Conservation (phyloP, 2,797 vertebrate species). For the Ceryle rudis region DNA sequence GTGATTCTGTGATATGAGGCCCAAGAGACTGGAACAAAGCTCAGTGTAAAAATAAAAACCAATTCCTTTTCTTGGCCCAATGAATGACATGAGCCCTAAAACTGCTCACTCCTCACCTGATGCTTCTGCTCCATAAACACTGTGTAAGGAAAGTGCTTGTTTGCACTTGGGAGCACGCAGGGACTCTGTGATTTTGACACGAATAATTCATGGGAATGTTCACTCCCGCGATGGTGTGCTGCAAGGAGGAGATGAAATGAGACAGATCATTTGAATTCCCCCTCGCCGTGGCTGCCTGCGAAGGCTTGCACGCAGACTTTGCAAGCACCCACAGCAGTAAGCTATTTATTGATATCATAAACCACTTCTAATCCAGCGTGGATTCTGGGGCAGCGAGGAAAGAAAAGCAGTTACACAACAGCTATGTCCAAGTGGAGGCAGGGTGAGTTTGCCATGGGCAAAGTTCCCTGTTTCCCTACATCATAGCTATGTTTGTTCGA, state of each 20-base stretch:
- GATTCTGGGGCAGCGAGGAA: not conserved
- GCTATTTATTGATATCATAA: not conserved
- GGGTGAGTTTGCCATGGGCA: not conserved
- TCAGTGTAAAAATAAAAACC: rapidly evolving
- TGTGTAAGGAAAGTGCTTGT: not conserved
- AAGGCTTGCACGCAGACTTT: not conserved
- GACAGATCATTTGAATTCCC: not conserved
- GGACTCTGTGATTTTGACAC: not conserved
- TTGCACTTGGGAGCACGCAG: rapidly evolving
- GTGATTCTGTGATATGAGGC: not conserved
- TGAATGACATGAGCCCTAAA: not conserved
- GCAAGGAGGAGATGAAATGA: conserved; percentile 1
- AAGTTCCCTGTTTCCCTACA: not conserved
- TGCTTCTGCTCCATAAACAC: not conserved
- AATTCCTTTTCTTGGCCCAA: not conserved
- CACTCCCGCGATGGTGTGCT: not conserved
- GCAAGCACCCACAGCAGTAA: not conserved
- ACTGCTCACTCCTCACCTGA: not conserved
- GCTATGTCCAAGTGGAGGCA: not conserved
- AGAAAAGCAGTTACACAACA: not conserved
- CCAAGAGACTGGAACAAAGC: not conserved
- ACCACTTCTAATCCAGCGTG: not conserved
- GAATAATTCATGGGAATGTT: not conserved
- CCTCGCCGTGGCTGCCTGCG: rapidly evolving
- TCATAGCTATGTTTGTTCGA: not conserved